phyloP scores from a whole-genome alignment of 2,797 vertebrate genomes.

The Diplodus puntazzo region DNA sequence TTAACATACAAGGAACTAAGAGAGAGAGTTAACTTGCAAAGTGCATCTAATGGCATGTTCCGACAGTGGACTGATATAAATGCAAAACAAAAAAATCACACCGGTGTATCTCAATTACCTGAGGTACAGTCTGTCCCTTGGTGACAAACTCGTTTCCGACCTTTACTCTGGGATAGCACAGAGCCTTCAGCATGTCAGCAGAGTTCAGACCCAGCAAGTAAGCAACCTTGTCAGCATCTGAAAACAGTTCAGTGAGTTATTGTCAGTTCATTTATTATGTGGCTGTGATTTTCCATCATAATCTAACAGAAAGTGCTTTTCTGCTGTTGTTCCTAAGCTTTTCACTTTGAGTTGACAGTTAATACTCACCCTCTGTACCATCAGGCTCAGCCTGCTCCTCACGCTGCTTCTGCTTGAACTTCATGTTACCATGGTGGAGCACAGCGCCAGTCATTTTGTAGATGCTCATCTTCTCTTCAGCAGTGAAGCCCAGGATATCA shows the following conservation, averaged over 20 bases:
- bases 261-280: background rate
- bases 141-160: conserved; percentile 91
- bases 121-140: conserved; percentile 92
- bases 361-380: conserved; percentile 87
- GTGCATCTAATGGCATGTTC: background rate
- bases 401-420: conserved; percentile 92
- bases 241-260: conserved; percentile 12
- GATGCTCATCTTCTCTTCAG: conserved; percentile 88
- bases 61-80: background rate
- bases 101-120: conserved; percentile 77
- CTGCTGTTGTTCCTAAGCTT: background rate
- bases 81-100: background rate
- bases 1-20: background rate
- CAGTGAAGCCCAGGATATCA: conserved; percentile 88
- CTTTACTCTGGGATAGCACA: conserved; percentile 92
- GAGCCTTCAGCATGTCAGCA: conserved; percentile 90
- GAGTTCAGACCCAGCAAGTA: conserved; percentile 93
- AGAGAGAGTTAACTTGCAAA: background rate
- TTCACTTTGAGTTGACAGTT: background rate
- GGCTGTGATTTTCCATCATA: background rate
- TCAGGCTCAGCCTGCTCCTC: conserved; percentile 93
- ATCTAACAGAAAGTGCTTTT: background rate
- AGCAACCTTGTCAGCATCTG: conserved; percentile 92
- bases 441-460: conserved; percentile 91
- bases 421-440: conserved; percentile 90